Base-by-base conservation (phyloP, 2,888 invertebrate genomes). In the Liodrosophila aerea region DNA sequence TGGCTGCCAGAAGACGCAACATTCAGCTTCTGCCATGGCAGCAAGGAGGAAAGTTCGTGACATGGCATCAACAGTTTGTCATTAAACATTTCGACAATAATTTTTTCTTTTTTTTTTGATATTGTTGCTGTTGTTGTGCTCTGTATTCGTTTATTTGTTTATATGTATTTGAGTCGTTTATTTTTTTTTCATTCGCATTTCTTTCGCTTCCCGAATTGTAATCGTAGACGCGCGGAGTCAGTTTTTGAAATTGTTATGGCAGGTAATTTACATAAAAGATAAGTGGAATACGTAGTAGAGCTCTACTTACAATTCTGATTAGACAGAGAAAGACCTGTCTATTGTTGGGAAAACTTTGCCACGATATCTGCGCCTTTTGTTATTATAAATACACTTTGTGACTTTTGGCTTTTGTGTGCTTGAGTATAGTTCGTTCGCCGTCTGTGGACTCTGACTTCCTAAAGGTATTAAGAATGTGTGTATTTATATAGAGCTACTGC, bases 1-100 rank as follows among this genome's bases (percentile, higher is more conserved):
- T 46, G 76, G 36, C 64, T 64, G 73, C 56, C 63, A 63, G 15
- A 27, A 60, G 61, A 40, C 30, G 52, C 29, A 31, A 18, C 27
- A 22, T 22, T 22, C 18, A 18, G 61, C 45, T 50, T 18, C 50
- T 50, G 31, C 18, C 7, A 8, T 36, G 27, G 41, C n/a, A 16
- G 54, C 30, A 16, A 8, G 50, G 61, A 36, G 63, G 36, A 68
- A 64, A 86, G 86, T 86, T 89, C 89, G 89, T 89, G 89, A 89
- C 87, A 87, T 86, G 87, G 78, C 88, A 89, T 89, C 89, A 88
- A 87, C 84, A 87, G 88, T 88, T 88, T 89, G 88, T 89, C 89
- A 88, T 89, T 89, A 89, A 83, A 81, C 80, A 87, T 88, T 88
- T 88, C 88, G 83, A 87, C 87, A 89, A 89, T 88, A 88, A 88